Conservation (phyloP, 2,797 vertebrate genomes). For the Alcedo quadribrachys region DNA sequence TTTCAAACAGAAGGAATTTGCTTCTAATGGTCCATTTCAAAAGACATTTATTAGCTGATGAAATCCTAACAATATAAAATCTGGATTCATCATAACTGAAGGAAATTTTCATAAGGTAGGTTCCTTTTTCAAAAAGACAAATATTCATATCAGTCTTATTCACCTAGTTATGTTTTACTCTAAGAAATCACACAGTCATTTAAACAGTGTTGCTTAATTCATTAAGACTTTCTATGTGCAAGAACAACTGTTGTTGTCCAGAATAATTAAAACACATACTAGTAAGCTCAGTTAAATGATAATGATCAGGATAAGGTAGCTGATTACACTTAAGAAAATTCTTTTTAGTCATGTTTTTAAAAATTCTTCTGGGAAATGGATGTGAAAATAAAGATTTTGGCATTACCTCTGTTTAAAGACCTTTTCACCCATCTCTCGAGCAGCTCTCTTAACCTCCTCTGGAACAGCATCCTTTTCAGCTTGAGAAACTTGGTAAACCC, state of each 20-base stretch:
- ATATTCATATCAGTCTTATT: neutral
- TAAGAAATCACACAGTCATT: neutral
- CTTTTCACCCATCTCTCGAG: constrained; percentile 93
- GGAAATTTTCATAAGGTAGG: neutral
- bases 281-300: neutral
- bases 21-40: neutral
- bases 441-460: constrained; percentile 91
- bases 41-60: neutral
- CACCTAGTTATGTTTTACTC: neutral
- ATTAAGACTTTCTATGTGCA: neutral
- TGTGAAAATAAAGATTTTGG: neutral
- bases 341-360: neutral
- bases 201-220: neutral
- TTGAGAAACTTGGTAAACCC: constrained; percentile 91
- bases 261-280: neutral
- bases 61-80: neutral
- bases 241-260: neutral
- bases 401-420: constrained; percentile 89
- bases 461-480: constrained; percentile 94
- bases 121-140: neutral
- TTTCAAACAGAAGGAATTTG: neutral
- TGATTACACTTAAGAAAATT: neutral
- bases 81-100: neutral
- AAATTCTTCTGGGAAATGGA: neutral
- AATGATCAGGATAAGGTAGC: neutral